These are phyloP conservation scores for Oenanthe melanoleuca DNA, from an alignment of 2,113 vertebrate species.

Conservation along the genomic window DNA sequence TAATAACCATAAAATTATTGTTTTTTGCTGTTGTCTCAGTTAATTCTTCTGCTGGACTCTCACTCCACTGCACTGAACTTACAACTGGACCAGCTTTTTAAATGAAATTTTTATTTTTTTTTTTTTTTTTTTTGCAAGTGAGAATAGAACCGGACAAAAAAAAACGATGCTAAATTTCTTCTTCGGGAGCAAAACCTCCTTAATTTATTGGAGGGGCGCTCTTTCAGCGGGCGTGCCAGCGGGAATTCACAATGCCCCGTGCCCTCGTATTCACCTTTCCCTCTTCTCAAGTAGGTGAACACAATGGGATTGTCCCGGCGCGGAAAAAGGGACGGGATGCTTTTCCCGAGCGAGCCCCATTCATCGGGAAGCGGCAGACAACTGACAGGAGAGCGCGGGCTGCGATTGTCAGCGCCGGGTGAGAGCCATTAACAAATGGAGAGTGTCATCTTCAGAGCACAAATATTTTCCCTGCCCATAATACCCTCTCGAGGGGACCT, in stretches of 20 bases:
- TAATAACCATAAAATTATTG: background rate
- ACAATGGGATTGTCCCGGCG: conserved; percentile 76
- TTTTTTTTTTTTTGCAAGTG: background rate
- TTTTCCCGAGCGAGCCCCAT: conserved; percentile 59
- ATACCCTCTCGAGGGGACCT: conserved; percentile 85
- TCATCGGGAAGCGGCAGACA: conserved; percentile 66
- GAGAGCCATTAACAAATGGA: conserved; percentile 82
- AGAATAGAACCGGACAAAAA: background rate
- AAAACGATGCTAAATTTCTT: background rate
- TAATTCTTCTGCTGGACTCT: background rate
- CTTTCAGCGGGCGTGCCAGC: conserved; percentile 68
- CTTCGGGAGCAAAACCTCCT: conserved; percentile 2
- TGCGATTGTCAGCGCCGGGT: conserved; percentile 61
- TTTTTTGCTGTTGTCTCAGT: background rate
- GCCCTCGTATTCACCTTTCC: conserved; percentile 77
- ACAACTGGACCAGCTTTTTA: background rate
- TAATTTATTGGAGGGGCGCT: conserved; percentile 64
- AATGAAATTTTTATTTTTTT: rapidly evolving
- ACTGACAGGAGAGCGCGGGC: conserved; percentile 69
- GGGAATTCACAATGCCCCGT: conserved; percentile 72
- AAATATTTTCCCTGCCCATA: conserved; percentile 84
- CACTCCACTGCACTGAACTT: background rate
- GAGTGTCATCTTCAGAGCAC: conserved; percentile 83
- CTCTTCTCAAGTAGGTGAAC: conserved; percentile 76
- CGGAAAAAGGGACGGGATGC: conserved; percentile 69